Evolutionary conservation across 2,888 invertebrate species (phyloP), one percentile per base, ranked within the genome.

Genomic region (Drosophila vallismaia): DNA sequence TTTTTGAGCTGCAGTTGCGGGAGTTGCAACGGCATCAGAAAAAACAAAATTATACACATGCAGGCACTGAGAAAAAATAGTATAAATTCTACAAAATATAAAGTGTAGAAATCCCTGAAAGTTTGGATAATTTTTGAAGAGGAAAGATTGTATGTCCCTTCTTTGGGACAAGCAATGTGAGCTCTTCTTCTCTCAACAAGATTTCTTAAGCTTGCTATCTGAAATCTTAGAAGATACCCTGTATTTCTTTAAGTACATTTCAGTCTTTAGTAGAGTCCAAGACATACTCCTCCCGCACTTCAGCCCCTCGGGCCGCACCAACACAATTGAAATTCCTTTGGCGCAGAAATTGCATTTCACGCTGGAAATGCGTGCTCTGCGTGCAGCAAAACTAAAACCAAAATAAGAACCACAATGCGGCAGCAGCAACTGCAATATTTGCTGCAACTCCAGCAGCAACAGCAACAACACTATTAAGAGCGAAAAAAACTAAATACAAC

Each of bases 331-430:
- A 88, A 86, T 86, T 88, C 88, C 89, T 88, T 73, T 74, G 78
- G 88, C 80, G 87, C 86, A 89, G 76, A 90, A 90, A 90, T 89
- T 88, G 86, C 88, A 89, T 90, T 90, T 89, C 90, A 90, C 90
- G 90, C 89, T 90, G 84, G 86, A 90, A 90, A 90, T 90, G 90
- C 90, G 90, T 90, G 90, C 89, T 89, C 89, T 89, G 90, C 90
- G 89, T 90, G 89, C 88, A 88, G 76, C 77, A 63, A 63, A 51
- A 24, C 24, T 44, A 10, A 44, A 44, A 10, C 44, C 19, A 19
- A 42, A 82, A 77, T 72, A 74, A 71, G 71, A 78, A 73, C 19
- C 19, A 19, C 19, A 72, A 48, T 68, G 56, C 57, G 42, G 52
- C 58, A 19, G 19, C 19, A 19, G 40, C 63, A 76, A 29, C 74